Conservation (phyloP, 35 echinoderm and acorn worm genomes). For the Ophioderma brevispina region DNA sequence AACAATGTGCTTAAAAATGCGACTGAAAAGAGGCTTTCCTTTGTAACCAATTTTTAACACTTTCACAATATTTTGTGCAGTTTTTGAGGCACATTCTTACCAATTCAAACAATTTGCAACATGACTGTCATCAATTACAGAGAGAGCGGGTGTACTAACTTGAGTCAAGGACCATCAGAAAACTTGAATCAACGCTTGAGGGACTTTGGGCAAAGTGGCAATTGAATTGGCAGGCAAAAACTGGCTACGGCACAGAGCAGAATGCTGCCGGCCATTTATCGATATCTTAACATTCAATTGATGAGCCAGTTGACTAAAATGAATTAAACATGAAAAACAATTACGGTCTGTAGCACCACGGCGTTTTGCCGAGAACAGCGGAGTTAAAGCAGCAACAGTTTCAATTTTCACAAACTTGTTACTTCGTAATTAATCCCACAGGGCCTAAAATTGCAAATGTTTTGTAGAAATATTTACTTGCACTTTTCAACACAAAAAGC, state of each 20-base stretch:
- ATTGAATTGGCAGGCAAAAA: not conserved
- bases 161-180: not conserved
- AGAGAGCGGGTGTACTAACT: not conserved
- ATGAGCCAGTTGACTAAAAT: not conserved
- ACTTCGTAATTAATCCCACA: not conserved
- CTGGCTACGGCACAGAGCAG: not conserved
- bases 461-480: not conserved
- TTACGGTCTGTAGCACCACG: not conserved
- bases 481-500: not conserved
- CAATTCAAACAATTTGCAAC: not conserved
- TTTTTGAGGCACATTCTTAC: not conserved
- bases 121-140: not conserved
- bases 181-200: not conserved
- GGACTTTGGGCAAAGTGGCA: not conserved
- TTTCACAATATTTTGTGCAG: not conserved
- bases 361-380: not conserved
- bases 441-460: not conserved
- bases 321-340: slow-evolving; percentile 11
- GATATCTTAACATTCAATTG: slow-evolving; percentile 7
- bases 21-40: too few species aligned
- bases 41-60: too few species aligned
- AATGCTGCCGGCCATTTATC: not conserved
- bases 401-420: not conserved
- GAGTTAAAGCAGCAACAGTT: not conserved
- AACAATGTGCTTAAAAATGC: too few species aligned